phyloP scores from a whole-genome alignment of 2,888 invertebrate species.

The Polydrusus cervinus region DNA sequence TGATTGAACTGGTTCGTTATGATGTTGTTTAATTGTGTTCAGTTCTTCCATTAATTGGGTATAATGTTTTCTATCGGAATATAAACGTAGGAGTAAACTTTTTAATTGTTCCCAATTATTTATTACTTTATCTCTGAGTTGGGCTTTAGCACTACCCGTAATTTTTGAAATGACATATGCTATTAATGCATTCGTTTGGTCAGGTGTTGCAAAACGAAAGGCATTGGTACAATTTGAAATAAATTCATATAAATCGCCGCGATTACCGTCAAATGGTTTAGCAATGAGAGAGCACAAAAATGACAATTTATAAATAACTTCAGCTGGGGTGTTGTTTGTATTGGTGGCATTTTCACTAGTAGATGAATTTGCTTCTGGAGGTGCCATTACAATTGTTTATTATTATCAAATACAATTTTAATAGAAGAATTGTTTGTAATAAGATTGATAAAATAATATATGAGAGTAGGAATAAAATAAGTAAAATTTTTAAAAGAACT shows the following conservation, averaged over 20 bases:
- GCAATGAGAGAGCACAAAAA: neutral
- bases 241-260: slow-evolving; percentile 31
- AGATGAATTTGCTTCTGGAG: too few species aligned
- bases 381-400: too few species aligned
- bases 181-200: slow-evolving; percentile 3
- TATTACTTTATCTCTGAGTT: slow-evolving; percentile 19
- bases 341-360: too few species aligned
- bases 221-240: slow-evolving; percentile 33
- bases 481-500: too few species aligned
- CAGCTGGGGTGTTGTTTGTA: too few species aligned
- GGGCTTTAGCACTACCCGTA: slow-evolving; percentile 16
- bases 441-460: too few species aligned
- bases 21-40: slow-evolving; percentile 22
- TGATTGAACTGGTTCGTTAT: neutral
- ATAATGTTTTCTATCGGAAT: slow-evolving; percentile 33
- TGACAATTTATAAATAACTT: too few species aligned
- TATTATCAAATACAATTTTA: too few species aligned
- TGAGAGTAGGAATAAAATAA: too few species aligned
- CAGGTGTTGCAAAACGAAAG: slow-evolving; percentile 3
- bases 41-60: slow-evolving; percentile 37
- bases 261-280: slow-evolving; percentile 30
- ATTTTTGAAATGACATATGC: slow-evolving; percentile 35
- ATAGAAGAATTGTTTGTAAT: too few species aligned
- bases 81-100: slow-evolving; percentile 18
- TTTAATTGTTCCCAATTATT: slow-evolving; percentile 23